phyloP scores from a whole-genome alignment of 2,888 invertebrate species.

The Sinhomidia bicolor region DNA sequence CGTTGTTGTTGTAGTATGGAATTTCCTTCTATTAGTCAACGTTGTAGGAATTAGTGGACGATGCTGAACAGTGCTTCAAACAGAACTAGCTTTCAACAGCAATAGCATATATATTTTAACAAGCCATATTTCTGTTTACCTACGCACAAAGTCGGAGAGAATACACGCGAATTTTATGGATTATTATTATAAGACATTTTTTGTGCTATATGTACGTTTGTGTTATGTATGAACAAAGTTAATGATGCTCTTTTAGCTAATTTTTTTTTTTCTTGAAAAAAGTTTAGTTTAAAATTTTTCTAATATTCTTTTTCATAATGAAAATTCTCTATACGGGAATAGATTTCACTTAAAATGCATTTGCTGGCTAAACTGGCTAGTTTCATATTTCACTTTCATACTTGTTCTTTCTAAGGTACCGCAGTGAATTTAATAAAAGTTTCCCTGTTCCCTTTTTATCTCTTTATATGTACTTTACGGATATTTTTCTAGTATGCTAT shows the following conservation, averaged over 20 bases:
- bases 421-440: no score
- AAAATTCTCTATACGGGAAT: not conserved
- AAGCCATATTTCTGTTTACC: not conserved
- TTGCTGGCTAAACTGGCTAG: not conserved
- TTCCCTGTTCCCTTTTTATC: no score
- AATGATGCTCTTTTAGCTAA: no score
- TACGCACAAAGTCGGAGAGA: not conserved
- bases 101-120: not conserved
- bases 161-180: not conserved
- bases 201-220: not conserved
- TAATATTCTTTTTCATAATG: no score
- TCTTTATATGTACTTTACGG: no score
- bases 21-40: not conserved
- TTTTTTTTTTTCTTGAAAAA: no score
- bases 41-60: conserved; percentile 9
- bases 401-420: no score
- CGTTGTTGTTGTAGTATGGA: conserved; percentile 12
- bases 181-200: not conserved
- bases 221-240: not conserved
- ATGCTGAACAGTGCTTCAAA: not conserved
- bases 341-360: not conserved
- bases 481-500: no score
- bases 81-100: not conserved
- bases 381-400: not conserved
- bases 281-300: no score